Conservation (phyloP, 2,888 invertebrate species). For the Dryadula phaetusa region DNA sequence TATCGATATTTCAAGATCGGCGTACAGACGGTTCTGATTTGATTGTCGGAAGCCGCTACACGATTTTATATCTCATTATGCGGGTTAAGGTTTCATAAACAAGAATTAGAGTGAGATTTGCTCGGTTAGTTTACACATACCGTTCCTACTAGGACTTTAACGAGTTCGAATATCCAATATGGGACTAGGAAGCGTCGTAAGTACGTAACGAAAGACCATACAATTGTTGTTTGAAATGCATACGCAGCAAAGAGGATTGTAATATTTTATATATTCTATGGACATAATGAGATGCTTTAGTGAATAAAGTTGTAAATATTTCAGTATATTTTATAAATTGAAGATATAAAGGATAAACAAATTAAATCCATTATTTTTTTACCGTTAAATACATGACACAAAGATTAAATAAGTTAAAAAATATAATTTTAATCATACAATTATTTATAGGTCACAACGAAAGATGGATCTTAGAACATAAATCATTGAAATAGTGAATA, state of each 20-base stretch:
- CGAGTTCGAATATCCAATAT: constrained; percentile 73
- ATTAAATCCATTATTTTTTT: neutral
- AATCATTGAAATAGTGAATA: constrained; percentile 36
- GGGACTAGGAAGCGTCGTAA: constrained; percentile 73
- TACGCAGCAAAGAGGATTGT: constrained; percentile 43
- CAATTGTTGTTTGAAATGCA: constrained; percentile 65
- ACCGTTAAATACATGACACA: neutral
- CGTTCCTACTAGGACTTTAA: constrained; percentile 73
- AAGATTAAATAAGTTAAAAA: neutral
- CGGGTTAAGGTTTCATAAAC: constrained; percentile 71
- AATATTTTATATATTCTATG: constrained; percentile 43
- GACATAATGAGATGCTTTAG: constrained; percentile 36
- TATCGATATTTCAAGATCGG: constrained; percentile 32
- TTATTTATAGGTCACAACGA: constrained; percentile 31
- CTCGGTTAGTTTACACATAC: constrained; percentile 81
- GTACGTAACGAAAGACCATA: constrained; percentile 67
- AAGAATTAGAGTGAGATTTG: constrained; percentile 80
- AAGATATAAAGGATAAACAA: neutral
- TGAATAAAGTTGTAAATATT: constrained; percentile 21
- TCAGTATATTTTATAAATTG: neutral
- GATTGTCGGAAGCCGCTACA: constrained; percentile 70
- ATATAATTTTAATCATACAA: constrained; percentile 2
- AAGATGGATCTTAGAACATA: constrained; percentile 22
- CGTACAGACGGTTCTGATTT: constrained; percentile 51
- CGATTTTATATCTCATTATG: constrained; percentile 53